Evolutionary conservation across 2,113 vertebrate species (phyloP).

Genomic region (Aegithalos caudatus): DNA sequence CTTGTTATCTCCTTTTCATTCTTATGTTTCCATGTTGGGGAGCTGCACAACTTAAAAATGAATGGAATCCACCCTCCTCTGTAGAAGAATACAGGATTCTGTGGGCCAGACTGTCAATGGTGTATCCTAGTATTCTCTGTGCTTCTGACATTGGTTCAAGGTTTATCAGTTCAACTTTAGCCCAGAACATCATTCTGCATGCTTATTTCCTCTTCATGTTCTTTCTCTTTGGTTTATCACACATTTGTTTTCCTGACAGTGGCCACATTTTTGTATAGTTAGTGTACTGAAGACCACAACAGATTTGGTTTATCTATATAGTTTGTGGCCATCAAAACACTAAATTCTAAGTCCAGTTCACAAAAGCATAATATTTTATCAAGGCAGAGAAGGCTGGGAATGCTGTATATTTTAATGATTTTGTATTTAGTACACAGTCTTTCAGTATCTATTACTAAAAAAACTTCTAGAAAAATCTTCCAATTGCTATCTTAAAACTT

Average conservation of each 20-base stretch:
- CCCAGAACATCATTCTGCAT: background rate
- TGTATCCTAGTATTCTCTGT: background rate
- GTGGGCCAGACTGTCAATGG: background rate
- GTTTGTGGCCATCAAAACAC: background rate
- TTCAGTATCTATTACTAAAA: background rate
- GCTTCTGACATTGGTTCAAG: background rate
- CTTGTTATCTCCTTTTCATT: background rate
- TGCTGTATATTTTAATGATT: background rate
- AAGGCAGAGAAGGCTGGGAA: background rate
- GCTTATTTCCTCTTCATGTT: background rate
- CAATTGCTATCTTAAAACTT: background rate
- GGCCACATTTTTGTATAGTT: background rate
- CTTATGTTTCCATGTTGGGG: background rate
- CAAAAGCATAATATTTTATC: background rate
- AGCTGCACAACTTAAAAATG: background rate
- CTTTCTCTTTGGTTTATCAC: background rate
- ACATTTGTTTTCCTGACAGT: background rate
- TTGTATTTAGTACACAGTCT: background rate
- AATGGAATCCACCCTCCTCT: background rate
- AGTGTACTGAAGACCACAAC: background rate
- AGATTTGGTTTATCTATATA: background rate
- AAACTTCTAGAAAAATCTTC: constrained; percentile 17
- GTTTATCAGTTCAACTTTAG: background rate
- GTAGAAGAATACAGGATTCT: background rate
- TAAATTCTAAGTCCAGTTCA: background rate